Conservation (phyloP, 2,797 vertebrate genomes). For the Pogoniulus pusillus region DNA sequence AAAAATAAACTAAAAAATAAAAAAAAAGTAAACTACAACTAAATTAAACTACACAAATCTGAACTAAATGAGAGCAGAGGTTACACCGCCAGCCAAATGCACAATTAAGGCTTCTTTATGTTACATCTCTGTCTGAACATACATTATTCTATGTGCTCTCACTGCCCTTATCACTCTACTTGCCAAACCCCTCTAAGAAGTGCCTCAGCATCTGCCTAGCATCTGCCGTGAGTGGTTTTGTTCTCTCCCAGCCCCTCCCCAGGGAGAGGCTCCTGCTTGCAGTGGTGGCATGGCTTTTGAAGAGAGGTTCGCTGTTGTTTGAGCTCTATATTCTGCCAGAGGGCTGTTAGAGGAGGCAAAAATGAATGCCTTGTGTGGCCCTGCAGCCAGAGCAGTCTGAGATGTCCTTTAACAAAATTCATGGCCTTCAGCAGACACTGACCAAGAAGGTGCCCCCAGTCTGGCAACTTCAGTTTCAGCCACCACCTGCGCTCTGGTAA, state of each 20-base stretch:
- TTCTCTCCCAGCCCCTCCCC: not conserved
- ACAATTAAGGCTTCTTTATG: not conserved
- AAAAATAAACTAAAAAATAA: too few relatives aligned
- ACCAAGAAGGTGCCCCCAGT: not conserved
- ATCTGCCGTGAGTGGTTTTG: not conserved
- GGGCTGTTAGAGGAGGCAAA: not conserved
- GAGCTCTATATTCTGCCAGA: not conserved
- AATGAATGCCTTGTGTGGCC: not conserved
- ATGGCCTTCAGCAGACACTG: not conserved
- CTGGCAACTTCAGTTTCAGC: not conserved
- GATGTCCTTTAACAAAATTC: not conserved
- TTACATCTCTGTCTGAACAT: not conserved
- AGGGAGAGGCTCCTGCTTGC: accelerated
- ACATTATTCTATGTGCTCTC: not conserved
- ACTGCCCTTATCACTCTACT: slow-evolving; percentile 2
- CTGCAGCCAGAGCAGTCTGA: not conserved
- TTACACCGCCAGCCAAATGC: not conserved
- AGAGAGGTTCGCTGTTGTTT: not conserved
- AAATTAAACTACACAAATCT: too few relatives aligned
- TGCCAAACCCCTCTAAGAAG: slow-evolving; percentile 22
- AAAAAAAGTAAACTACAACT: too few relatives aligned
- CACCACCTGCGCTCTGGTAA: not conserved
- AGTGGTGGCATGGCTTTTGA: not conserved
- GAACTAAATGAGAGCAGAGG: not conserved
- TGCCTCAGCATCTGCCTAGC: slow-evolving; percentile 29